Conservation (phyloP, 2,888 invertebrate genomes). For the Imbricaverruca yamaguchii region DNA sequence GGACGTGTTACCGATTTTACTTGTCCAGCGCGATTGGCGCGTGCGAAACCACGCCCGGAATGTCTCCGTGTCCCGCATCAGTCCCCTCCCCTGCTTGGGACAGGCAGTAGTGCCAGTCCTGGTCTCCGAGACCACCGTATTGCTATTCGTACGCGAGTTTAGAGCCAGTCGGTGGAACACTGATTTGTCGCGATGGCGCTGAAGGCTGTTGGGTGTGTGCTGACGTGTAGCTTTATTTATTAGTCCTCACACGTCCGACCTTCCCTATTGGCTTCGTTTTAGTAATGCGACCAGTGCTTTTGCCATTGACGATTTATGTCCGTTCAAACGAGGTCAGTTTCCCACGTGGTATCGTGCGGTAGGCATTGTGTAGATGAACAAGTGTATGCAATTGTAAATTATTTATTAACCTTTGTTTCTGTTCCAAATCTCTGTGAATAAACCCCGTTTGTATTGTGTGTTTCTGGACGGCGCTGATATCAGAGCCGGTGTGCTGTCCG, state of each 20-base stretch:
- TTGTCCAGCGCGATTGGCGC: background rate
- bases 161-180: background rate
- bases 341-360: background rate
- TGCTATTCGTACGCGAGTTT: background rate
- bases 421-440: conserved; percentile 15
- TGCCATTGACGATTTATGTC: background rate
- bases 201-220: background rate
- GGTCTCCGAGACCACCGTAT: no score
- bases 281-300: conserved; percentile 2
- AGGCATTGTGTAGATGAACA: background rate
- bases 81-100: background rate
- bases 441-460: conserved; percentile 10
- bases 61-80: background rate
- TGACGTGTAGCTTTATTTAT: conserved; percentile 6
- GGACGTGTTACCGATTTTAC: background rate
- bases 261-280: background rate
- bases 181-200: background rate
- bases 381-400: background rate
- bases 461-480: background rate
- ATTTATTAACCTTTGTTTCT: conserved; percentile 15
- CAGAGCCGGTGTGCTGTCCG: background rate
- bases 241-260: background rate
- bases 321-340: no score
- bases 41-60: background rate
- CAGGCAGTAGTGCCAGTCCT: no score